Percentiles rank a stretch among this genome's conserved stretches.
Evolutionary conservation across 1,140 invertebrate genomes (phyloP).

Genomic region (Drosophila truncata): DNA sequence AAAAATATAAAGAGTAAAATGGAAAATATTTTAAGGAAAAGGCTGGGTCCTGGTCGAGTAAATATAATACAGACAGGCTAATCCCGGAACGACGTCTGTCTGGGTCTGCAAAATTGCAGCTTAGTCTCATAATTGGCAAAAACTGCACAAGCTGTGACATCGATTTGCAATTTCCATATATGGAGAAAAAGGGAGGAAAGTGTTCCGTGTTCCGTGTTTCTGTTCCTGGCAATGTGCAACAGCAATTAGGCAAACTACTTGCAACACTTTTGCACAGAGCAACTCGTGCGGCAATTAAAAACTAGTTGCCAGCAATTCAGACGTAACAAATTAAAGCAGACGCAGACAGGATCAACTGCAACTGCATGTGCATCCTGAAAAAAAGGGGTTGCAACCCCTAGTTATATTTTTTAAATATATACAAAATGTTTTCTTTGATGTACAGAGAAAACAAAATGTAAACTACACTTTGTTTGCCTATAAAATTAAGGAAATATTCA

Average conservation of each 20-base stretch:
- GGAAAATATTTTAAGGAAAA: conserved; percentile 15
- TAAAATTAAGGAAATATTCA: neutral
- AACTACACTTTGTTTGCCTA: neutral
- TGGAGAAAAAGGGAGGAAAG: conserved; percentile 14
- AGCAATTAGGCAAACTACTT: conserved; percentile 56
- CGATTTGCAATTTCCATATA: conserved; percentile 31
- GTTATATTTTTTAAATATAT: neutral
- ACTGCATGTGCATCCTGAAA: conserved; percentile 41
- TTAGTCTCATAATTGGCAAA: conserved; percentile 73
- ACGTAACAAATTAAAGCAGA: conserved; percentile 57
- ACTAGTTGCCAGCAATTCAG: conserved; percentile 47
- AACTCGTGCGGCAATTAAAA: conserved; percentile 51
- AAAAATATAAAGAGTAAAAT: conserved; percentile 5
- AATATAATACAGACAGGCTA: conserved; percentile 31
- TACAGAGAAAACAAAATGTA: neutral
- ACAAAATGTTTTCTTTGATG: neutral
- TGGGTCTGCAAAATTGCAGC: conserved; percentile 66
- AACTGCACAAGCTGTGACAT: conserved; percentile 35
- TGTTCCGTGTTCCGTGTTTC: conserved; percentile 1
- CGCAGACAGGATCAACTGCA: conserved; percentile 46
- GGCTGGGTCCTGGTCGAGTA: neutral
- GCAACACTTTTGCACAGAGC: conserved; percentile 38
- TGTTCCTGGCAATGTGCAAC: conserved; percentile 56
- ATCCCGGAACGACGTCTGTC: conserved; percentile 70
- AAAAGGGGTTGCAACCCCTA: conserved; percentile 46